A percentile compares a stretch with the other conserved stretches of the same genome.
phyloP scores from a whole-genome alignment of 2,888 invertebrate species.

The Campoplex capitator region DNA sequence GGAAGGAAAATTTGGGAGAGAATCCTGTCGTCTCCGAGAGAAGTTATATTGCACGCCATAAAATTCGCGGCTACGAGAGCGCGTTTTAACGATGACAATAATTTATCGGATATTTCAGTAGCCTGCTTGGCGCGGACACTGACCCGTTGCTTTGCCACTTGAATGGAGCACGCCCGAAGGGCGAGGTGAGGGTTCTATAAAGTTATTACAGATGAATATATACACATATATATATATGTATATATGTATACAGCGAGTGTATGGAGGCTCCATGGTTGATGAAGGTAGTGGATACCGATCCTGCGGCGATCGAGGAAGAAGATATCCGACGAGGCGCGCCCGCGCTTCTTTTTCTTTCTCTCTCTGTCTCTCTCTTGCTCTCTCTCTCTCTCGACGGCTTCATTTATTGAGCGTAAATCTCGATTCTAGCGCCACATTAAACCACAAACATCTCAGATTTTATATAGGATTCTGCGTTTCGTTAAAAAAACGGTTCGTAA shows the following conservation, averaged over 20 bases:
- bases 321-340: slow-evolving; percentile 73
- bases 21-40: slow-evolving; percentile 40
- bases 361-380: slow-evolving; percentile 34
- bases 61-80: slow-evolving; percentile 71
- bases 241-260: not conserved
- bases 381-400: slow-evolving; percentile 69
- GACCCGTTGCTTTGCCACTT: slow-evolving; percentile 71
- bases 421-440: slow-evolving; percentile 69
- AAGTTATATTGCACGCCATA: slow-evolving; percentile 74
- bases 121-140: slow-evolving; percentile 73
- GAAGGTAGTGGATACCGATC: slow-evolving; percentile 65
- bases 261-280: slow-evolving; percentile 52
- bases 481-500: slow-evolving; percentile 33
- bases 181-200: slow-evolving; percentile 53
- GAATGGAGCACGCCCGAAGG: slow-evolving; percentile 61
- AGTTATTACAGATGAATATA: slow-evolving; percentile 26
- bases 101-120: slow-evolving; percentile 80
- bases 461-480: slow-evolving; percentile 11
- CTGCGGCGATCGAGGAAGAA: slow-evolving; percentile 74
- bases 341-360: slow-evolving; percentile 13
- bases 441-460: slow-evolving; percentile 50
- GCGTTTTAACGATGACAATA: slow-evolving; percentile 79
- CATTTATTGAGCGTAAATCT: slow-evolving; percentile 80
- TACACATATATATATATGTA: not conserved
- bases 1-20: slow-evolving; percentile 74